Evolutionary conservation across 1,140 invertebrate species (phyloP).

Genomic region (Brachionus calyciflorus): DNA sequence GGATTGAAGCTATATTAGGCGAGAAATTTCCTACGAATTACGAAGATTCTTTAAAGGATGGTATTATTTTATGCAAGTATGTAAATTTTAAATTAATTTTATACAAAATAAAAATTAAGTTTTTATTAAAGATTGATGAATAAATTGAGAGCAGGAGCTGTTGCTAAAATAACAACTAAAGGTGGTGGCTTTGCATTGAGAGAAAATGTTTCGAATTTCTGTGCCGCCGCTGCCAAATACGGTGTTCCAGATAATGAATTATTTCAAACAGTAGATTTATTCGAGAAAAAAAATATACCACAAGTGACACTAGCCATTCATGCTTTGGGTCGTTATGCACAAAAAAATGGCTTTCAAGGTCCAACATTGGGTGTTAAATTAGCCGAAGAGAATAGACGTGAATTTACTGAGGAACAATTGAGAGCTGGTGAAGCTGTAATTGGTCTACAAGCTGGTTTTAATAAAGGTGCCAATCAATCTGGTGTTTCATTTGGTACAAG

Average conservation of each 20-base stretch:
- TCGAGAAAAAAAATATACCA: slow-evolving; percentile 85
- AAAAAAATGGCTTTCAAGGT: slow-evolving; percentile 47
- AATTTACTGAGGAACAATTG: slow-evolving; percentile 77
- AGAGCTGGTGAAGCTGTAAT: slow-evolving; percentile 83
- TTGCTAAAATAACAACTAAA: slow-evolving; percentile 79
- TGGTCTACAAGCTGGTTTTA: slow-evolving; percentile 75
- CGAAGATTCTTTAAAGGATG: slow-evolving; percentile 87
- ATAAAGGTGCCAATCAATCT: slow-evolving; percentile 76
- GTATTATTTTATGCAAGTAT: slow-evolving; percentile 77
- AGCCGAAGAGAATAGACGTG: slow-evolving; percentile 68
- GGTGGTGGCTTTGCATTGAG: slow-evolving; percentile 90
- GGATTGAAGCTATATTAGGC: slow-evolving; percentile 82
- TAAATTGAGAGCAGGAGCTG: slow-evolving; percentile 74
- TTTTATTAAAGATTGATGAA: slow-evolving; percentile 70
- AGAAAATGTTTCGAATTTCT: slow-evolving; percentile 88
- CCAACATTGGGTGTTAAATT: slow-evolving; percentile 48
- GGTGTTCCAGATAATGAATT: slow-evolving; percentile 83
- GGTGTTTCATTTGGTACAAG: slow-evolving; percentile 88
- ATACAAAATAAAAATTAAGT: not conserved
- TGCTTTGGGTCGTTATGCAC: slow-evolving; percentile 80
- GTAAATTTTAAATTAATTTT: slow-evolving; percentile 28
- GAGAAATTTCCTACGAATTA: slow-evolving; percentile 68
- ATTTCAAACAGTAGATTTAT: slow-evolving; percentile 90
- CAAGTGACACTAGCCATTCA: slow-evolving; percentile 86
- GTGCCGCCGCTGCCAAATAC: slow-evolving; percentile 68